Evolutionary conservation across 2,797 vertebrate genomes (phyloP).

Genomic region (Gobio occitaniae): DNA sequence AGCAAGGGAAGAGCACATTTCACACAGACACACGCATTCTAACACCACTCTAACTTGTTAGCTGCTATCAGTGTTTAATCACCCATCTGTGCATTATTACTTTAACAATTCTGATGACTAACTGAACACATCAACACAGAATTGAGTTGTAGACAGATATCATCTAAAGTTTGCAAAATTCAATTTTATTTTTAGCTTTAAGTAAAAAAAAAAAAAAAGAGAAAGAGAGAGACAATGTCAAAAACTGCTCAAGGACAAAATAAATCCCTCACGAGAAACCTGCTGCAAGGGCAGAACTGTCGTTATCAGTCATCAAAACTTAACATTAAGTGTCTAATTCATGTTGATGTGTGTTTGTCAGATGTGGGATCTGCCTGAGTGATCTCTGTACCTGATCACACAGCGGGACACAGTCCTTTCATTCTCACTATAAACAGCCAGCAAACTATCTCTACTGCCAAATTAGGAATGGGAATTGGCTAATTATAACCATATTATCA

Average conservation of each 20-base stretch:
- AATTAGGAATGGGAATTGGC: constrained; percentile 41
- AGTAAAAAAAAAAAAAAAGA: neutral
- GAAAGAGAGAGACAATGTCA: neutral
- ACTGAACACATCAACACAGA: constrained; percentile 5
- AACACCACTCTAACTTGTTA: constrained; percentile 12
- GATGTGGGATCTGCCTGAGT: constrained; percentile 16
- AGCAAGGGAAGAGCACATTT: neutral
- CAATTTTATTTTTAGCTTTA: neutral
- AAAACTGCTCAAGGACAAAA: constrained; percentile 1
- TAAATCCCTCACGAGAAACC: neutral
- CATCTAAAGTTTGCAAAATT: neutral
- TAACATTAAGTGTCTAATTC: constrained; percentile 8
- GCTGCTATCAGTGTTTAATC: neutral
- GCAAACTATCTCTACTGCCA: constrained; percentile 15
- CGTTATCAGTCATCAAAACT: constrained; percentile 7
- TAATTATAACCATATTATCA: constrained; percentile 47
- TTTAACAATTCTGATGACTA: neutral
- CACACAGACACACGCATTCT: neutral
- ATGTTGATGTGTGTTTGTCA: constrained; percentile 26
- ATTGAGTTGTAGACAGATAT: neutral
- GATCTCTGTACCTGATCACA: constrained; percentile 31
- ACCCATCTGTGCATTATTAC: constrained; percentile 1
- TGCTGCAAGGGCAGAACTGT: constrained; percentile 2
- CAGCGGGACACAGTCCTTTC: constrained; percentile 24
- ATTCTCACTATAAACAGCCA: constrained; percentile 11